Percentiles rank a stretch among this genome's conserved stretches.
phyloP scores from a whole-genome alignment of 2,113 vertebrate genomes.

The Ptyas mucosa region DNA sequence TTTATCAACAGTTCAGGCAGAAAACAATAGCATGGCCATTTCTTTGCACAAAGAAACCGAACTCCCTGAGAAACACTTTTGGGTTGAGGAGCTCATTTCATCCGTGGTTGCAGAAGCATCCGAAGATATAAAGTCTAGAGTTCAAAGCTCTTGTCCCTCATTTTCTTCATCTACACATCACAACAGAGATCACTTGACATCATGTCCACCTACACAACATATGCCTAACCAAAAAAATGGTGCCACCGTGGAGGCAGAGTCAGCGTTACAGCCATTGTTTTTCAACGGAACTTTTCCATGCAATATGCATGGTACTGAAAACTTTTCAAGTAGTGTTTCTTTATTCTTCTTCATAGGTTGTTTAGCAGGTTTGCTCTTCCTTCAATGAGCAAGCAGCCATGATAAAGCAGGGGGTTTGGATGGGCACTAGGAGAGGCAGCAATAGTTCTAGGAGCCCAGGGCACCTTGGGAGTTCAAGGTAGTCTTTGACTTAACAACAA shows the following conservation, averaged over 20 bases:
- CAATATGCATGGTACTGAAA: constrained; percentile 78
- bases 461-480: not conserved
- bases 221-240: constrained; percentile 42
- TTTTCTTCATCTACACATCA: constrained; percentile 47
- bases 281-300: constrained; percentile 81
- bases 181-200: constrained; percentile 51
- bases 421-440: not conserved
- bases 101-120: rapidly evolving
- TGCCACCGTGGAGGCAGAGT: constrained; percentile 57
- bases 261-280: constrained; percentile 82
- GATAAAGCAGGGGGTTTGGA: not conserved
- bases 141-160: constrained; percentile 47
- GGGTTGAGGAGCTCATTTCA: rapidly evolving
- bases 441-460: not conserved
- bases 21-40: rapidly evolving
- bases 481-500: not conserved
- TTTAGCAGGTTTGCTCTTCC: not conserved
- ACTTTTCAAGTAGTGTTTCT: not conserved
- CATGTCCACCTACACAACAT: constrained; percentile 55
- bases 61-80: rapidly evolving
- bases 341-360: not conserved
- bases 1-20: not conserved
- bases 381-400: not conserved
- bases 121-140: constrained; percentile 19
- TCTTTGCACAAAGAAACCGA: not conserved